phyloP scores from a whole-genome alignment of 2,113 vertebrate genomes.

The Lucifuga dentata region DNA sequence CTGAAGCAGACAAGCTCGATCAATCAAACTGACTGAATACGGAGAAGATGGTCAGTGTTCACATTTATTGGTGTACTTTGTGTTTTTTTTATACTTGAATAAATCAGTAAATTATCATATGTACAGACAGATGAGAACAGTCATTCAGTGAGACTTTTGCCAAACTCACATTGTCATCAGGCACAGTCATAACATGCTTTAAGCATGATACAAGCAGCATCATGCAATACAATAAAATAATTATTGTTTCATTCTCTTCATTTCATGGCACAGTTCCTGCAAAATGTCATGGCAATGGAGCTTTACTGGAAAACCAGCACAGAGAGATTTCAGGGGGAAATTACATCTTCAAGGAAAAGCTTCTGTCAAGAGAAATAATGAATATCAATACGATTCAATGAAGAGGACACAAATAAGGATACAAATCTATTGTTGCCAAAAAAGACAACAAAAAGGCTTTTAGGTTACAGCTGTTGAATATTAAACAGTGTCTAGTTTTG shows the following conservation, averaged over 20 bases:
- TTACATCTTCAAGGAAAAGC: neutral
- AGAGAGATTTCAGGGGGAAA: neutral
- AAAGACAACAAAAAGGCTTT: neutral
- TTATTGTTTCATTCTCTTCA: neutral
- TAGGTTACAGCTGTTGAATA: conserved; percentile 15
- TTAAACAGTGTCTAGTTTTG: too few relatives aligned
- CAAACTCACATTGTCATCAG: neutral
- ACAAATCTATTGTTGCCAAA: too few relatives aligned
- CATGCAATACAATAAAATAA: neutral
- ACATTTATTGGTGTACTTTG: conserved; percentile 13
- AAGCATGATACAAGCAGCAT: neutral
- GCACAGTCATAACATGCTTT: conserved; percentile 38
- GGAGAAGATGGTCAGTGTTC: neutral
- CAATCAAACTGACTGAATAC: conserved; percentile 6
- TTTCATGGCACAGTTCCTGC: neutral
- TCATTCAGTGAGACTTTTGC: neutral
- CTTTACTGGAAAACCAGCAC: neutral
- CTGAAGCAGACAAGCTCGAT: neutral
- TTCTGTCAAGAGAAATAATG: neutral
- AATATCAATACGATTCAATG: neutral
- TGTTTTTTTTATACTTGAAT: conserved; percentile 15
- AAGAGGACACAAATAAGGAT: too few relatives aligned
- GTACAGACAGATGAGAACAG: too few relatives aligned
- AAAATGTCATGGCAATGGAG: neutral
- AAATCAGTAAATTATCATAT: conserved; percentile 14